Evolutionary conservation across 2,888 invertebrate genomes (phyloP).

Genomic region (Antheraea yamamai): DNA sequence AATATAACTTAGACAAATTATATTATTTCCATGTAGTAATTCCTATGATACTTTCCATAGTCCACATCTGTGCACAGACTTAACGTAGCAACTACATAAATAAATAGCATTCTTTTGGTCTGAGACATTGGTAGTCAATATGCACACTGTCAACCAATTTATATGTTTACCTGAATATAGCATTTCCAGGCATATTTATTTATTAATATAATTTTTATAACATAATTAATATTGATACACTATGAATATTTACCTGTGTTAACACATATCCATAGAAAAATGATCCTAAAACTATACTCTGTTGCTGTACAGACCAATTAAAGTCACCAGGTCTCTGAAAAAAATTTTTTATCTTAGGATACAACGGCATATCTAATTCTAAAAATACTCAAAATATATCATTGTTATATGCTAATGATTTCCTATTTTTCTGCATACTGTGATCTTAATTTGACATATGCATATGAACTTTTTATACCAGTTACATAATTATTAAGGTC

Average conservation of each 20-base stretch:
- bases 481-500: neutral
- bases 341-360: slow-evolving; percentile 25
- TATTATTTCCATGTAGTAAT: no score
- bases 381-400: neutral
- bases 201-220: neutral
- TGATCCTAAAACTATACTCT: slow-evolving; percentile 90
- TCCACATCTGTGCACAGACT: neutral
- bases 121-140: neutral
- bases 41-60: neutral
- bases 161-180: no score
- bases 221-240: neutral
- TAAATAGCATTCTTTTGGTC: neutral
- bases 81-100: neutral
- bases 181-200: no score
- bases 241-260: slow-evolving; percentile 84
- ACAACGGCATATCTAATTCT: neutral
- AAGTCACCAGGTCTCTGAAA: slow-evolving; percentile 87
- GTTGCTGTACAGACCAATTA: slow-evolving; percentile 89
- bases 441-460: neutral
- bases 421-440: neutral
- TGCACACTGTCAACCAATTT: neutral
- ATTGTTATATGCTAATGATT: neutral
- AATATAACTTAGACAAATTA: no score
- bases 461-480: neutral
- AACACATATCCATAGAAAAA: slow-evolving; percentile 93